Evolutionary conservation across 1,140 invertebrate species (phyloP).

Genomic region (Listronotus oregonensis): DNA sequence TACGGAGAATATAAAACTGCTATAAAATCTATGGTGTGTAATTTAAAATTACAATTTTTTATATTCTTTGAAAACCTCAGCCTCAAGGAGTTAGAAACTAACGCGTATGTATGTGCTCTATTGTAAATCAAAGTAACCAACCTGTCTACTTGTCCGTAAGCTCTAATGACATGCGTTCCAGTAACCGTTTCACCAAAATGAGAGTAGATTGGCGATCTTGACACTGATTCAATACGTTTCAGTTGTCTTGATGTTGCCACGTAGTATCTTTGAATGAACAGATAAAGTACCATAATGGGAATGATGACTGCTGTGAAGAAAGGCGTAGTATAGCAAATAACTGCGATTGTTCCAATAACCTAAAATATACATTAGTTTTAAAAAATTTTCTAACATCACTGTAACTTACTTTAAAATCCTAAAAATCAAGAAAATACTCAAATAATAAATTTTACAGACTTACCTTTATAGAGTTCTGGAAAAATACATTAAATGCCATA

Average conservation of each 20-base stretch:
- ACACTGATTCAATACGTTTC: constrained; percentile 93
- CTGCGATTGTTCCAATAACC: constrained; percentile 83
- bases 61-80: no score
- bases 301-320: constrained; percentile 82
- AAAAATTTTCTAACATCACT: no score
- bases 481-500: constrained; percentile 30
- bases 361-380: constrained; percentile 57
- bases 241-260: constrained; percentile 91
- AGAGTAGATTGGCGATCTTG: constrained; percentile 95
- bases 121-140: constrained; percentile 5
- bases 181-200: constrained; percentile 95
- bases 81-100: no score
- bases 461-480: constrained; percentile 30
- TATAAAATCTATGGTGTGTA: no score
- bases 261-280: constrained; percentile 92
- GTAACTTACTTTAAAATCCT: no score
- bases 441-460: no score
- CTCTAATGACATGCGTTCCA: constrained; percentile 77
- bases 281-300: constrained; percentile 85
- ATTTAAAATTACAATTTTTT: no score
- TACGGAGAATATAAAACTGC: no score
- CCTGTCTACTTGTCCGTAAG: constrained; percentile 74
- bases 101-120: no score
- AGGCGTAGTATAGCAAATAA: constrained; percentile 89
- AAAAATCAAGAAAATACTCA: no score